phyloP scores from a whole-genome alignment of 1,140 invertebrate genomes.

The Solen grandis region DNA sequence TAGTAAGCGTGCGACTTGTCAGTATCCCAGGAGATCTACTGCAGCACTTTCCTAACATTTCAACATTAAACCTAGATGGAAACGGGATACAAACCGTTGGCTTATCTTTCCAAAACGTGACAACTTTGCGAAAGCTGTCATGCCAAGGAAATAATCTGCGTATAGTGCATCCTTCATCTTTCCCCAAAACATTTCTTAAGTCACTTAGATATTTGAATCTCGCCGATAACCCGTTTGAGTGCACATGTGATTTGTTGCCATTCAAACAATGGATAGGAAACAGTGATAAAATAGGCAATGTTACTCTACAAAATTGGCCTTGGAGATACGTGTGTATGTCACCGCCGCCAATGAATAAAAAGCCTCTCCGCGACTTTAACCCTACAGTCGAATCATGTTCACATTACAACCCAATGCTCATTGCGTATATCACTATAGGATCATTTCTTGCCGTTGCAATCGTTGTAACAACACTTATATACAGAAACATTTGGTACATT shows the following conservation, averaged over 20 bases:
- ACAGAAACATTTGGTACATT: conserved; percentile 38
- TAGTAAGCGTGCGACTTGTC: neutral
- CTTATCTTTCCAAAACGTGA: neutral
- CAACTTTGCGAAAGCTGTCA: neutral
- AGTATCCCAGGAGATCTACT: neutral
- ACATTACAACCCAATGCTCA: neutral
- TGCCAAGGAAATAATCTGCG: neutral
- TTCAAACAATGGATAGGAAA: neutral
- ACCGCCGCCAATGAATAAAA: neutral
- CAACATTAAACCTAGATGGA: neutral
- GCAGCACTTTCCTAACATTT: neutral
- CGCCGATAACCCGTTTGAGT: conserved; percentile 6
- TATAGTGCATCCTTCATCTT: neutral
- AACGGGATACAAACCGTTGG: neutral
- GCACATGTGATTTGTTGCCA: conserved; percentile 7
- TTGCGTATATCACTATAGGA: conserved; percentile 1
- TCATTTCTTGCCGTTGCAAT: neutral
- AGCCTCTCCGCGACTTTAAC: neutral
- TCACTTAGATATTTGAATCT: conserved; percentile 9
- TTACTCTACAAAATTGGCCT: conserved; percentile 12
- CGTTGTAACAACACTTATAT: neutral
- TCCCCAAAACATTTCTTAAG: neutral
- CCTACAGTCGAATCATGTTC: neutral
- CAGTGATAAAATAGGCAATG: neutral
- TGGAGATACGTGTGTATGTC: neutral